Evolutionary conservation across 2,113 vertebrate genomes (phyloP).

Genomic region (Zosterops japonicus): DNA sequence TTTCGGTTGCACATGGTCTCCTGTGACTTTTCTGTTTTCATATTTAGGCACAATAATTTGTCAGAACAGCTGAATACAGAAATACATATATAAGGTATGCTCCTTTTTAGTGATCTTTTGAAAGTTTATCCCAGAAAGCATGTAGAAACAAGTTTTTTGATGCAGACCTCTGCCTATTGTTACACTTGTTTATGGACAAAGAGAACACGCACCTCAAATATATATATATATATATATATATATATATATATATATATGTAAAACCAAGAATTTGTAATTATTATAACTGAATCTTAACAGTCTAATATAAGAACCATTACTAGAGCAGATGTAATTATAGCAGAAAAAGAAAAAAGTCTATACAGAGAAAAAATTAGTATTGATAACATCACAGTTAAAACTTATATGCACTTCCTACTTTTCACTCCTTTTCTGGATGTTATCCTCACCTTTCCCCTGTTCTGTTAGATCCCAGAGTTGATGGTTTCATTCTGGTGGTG

Average conservation of each 20-base stretch:
- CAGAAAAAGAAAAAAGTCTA: not conserved
- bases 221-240: not conserved
- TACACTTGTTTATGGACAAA: not conserved
- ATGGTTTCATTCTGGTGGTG: not conserved
- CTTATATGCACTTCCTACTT: not conserved
- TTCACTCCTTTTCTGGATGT: not conserved
- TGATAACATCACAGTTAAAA: not conserved
- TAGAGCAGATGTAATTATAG: not conserved
- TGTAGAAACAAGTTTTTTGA: not conserved
- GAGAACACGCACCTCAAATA: not conserved
- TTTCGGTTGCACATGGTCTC: not conserved
- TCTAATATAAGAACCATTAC: not conserved
- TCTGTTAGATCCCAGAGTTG: not conserved
- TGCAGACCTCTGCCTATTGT: not conserved
- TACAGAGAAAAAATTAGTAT: not conserved
- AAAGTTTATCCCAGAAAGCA: not conserved
- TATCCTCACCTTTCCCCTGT: not conserved
- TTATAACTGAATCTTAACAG: not conserved
- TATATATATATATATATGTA: not conserved
- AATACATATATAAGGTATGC: not conserved
- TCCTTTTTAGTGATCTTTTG: not conserved
- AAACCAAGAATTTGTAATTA: not conserved
- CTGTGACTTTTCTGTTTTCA: not conserved
- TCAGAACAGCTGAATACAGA: not conserved
- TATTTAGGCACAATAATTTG: not conserved